A percentile compares a stretch with the other conserved stretches of the same genome.
Conservation (phyloP, 2,797 vertebrate genomes). For the Anguilla marmorata region DNA sequence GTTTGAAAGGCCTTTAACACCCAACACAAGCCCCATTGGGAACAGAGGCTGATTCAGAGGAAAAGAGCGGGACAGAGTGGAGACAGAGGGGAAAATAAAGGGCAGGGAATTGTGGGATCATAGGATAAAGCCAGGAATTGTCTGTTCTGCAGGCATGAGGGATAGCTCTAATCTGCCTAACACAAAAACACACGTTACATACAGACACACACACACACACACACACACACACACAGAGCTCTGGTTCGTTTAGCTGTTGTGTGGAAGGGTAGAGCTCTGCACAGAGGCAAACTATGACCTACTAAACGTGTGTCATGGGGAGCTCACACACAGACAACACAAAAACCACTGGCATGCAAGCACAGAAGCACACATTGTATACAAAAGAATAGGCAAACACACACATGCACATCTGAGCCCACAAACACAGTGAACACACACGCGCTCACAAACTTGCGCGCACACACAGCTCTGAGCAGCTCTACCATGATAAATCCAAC, state of each 20-base stretch:
- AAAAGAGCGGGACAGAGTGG: neutral
- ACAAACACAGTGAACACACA: neutral
- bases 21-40: constrained; percentile 33
- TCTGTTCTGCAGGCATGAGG: constrained; percentile 23
- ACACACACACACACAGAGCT: too few relatives aligned
- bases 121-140: constrained; percentile 41
- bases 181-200: too few relatives aligned
- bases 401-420: neutral
- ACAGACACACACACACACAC: too few relatives aligned
- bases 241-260: neutral
- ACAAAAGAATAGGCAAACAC: neutral
- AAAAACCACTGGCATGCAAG: neutral
- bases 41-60: constrained; percentile 34
- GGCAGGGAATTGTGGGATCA: constrained; percentile 41
- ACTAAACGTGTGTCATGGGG: too few relatives aligned
- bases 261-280: neutral
- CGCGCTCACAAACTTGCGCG: neutral
- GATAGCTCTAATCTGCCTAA: neutral
- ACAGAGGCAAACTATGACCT: neutral
- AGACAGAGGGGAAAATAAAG: constrained; percentile 2
- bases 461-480: neutral
- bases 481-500: neutral
- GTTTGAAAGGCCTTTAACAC: constrained; percentile 39
- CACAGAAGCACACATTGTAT: neutral
- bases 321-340: neutral